Base-by-base conservation (phyloP, 2,888 invertebrate genomes). In the Drosophila mayaguana region DNA sequence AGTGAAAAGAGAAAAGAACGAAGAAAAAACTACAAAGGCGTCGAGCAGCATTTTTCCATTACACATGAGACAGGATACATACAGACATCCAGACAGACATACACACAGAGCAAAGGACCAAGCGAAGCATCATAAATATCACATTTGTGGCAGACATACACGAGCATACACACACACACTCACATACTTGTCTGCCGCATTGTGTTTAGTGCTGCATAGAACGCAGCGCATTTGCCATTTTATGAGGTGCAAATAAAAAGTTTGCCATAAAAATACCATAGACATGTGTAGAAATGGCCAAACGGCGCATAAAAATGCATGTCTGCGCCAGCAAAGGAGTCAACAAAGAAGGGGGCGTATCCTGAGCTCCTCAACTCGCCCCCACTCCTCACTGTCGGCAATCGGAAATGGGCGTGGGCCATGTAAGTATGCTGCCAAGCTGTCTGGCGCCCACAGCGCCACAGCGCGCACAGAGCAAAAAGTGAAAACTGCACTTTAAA, bases 221-320 rank as follows among this genome's bases (percentile, higher is more conserved):
- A 81, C 89, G 80, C 65, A 81, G 88, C 87, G 87, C 90, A 91
- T 90, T 91, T 90, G 80, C 73, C 83, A 80, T 90, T 92, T 92
- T 91, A 92, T 90, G 91, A 92, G 90, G 91, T 91, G 91, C 88
- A 92, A 92, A 92, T 91, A 91, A 91, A 92, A 92, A 87, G 85
- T 85, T 84, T 78, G 78, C 80, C 76, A 85, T 90, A 89, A 91
- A 85, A 86, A 83, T 80, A 79, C 84, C 88, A 89, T 90, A 91
- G 90, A 89, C 88, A 90, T 78, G 81, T 80, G 80, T 75, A 67
- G 53, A 63, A 69, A 68, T 53, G 65, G 56, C 67, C 72, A 81
- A 73, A 67, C 62, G 53, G 69, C 63, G 86, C 77, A 80, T 80
- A 88, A 88, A 88, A 88, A 85, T 84, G 80, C 88, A 84, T 80